phyloP scores from a whole-genome alignment of 2,113 vertebrate genomes.

The Planiliza haematocheilus region DNA sequence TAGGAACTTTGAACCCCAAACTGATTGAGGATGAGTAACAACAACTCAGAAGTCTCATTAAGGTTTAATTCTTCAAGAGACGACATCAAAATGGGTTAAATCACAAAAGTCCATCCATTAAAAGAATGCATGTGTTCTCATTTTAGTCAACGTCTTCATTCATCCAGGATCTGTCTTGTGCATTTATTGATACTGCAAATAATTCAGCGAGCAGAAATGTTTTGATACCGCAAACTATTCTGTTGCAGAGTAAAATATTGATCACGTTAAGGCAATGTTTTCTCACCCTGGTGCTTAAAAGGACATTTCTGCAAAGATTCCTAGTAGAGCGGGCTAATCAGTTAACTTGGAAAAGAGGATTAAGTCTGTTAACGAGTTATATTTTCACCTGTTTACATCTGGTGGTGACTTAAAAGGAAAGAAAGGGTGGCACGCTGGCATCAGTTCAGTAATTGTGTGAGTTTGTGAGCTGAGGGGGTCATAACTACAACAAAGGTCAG shows the following conservation, averaged over 20 bases:
- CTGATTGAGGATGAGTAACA: no score
- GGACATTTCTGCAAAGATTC: conserved; percentile 21
- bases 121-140: not conserved
- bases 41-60: no score
- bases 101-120: not conserved
- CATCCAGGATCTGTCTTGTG: not conserved
- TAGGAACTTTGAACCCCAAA: conserved; percentile 1
- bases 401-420: no score
- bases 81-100: not conserved
- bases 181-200: conserved; percentile 25
- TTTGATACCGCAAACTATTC: not conserved
- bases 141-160: conserved; percentile 13
- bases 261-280: not conserved
- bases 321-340: conserved; percentile 6
- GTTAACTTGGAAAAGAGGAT: conserved; percentile 60
- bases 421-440: no score
- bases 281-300: not conserved
- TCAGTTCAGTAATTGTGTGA: not conserved
- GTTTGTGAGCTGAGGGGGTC: not conserved
- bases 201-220: conserved; percentile 8
- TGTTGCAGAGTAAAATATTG: conserved; percentile 16
- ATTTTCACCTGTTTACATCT: conserved; percentile 4
- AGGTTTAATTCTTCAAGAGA: not conserved
- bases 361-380: conserved; percentile 24
- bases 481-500: not conserved